phyloP scores from a whole-genome alignment of 2,888 invertebrate species.

The Lissonota sp. region DNA sequence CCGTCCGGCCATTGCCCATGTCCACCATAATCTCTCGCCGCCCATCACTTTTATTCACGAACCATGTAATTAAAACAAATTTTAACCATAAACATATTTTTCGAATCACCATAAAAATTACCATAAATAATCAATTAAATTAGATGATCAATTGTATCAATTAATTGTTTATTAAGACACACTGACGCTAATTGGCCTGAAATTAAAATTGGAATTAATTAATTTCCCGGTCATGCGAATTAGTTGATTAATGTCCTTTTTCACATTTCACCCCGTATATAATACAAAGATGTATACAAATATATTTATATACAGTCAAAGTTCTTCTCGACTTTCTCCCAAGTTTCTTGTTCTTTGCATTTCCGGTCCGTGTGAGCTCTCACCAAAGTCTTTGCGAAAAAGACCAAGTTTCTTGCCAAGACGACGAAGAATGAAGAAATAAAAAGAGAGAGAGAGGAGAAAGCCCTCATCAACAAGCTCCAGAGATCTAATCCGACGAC shows the following conservation, averaged over 20 bases:
- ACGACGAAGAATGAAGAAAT: constrained; percentile 1
- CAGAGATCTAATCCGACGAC: constrained; percentile 44
- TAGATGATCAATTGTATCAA: too few species aligned
- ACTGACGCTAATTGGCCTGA: too few species aligned
- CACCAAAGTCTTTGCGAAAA: constrained; percentile 1
- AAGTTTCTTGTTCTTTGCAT: constrained; percentile 24
- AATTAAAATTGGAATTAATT: background rate
- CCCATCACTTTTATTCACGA: constrained; percentile 71
- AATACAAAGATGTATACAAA: background rate
- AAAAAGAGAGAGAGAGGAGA: background rate
- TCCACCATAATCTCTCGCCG: constrained; percentile 76
- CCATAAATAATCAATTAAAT: too few species aligned
- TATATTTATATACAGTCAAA: background rate
- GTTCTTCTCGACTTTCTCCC: constrained; percentile 7
- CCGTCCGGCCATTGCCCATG: constrained; percentile 73
- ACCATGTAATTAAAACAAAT: constrained; percentile 28
- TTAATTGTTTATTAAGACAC: too few species aligned
- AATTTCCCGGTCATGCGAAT: background rate
- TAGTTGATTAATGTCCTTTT: background rate
- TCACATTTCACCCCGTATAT: background rate
- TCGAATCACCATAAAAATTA: too few species aligned
- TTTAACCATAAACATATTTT: background rate
- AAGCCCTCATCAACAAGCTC: constrained; percentile 49
- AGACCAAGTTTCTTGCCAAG: constrained; percentile 37
- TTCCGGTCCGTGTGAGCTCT: constrained; percentile 19